A percentile compares a stretch with the other conserved stretches of the same genome.
These are phyloP conservation scores for Rhingia campestris DNA, from an alignment of 2,888 invertebrate species.

Conservation along the genomic window DNA sequence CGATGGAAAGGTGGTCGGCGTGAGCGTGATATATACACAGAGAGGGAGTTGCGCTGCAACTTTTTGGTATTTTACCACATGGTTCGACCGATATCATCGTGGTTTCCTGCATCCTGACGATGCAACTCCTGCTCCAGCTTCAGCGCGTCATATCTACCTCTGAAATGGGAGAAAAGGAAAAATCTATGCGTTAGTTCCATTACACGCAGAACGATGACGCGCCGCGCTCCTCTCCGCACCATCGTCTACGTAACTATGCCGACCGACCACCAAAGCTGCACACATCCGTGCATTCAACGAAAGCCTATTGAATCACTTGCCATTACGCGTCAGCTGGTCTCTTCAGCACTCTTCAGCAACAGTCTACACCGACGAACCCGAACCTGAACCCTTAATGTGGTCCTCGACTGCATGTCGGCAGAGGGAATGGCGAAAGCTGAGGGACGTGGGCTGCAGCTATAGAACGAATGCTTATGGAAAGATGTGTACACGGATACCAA, in stretches of 20 bases:
- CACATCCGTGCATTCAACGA: conserved; percentile 43
- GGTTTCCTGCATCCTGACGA: conserved; percentile 71
- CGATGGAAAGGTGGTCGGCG: conserved; percentile 18
- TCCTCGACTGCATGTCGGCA: conserved; percentile 45
- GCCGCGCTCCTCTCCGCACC: no score
- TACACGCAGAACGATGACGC: conserved; percentile 50
- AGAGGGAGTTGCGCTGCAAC: conserved; percentile 52
- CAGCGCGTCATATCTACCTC: background rate
- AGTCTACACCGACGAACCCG: conserved; percentile 58
- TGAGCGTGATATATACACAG: conserved; percentile 1
- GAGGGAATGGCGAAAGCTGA: background rate
- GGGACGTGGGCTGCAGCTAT: background rate
- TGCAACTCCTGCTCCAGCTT: conserved; percentile 37
- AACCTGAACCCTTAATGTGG: conserved; percentile 56
- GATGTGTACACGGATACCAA: conserved; percentile 57
- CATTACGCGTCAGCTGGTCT: conserved; percentile 73
- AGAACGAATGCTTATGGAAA: conserved; percentile 15
- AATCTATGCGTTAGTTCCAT: conserved; percentile 66
- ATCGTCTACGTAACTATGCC: conserved; percentile 58
- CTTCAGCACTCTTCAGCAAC: conserved; percentile 44
- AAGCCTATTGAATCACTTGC: conserved; percentile 67
- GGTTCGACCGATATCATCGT: conserved; percentile 70
- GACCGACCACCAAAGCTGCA: conserved; percentile 60
- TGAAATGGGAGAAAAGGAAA: conserved; percentile 34
- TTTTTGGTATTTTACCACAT: conserved; percentile 74